A percentile compares a stretch with the other conserved stretches of the same genome.
Evolutionary conservation across 2,888 invertebrate species (phyloP).

Genomic region (Tanypteryx hageni): DNA sequence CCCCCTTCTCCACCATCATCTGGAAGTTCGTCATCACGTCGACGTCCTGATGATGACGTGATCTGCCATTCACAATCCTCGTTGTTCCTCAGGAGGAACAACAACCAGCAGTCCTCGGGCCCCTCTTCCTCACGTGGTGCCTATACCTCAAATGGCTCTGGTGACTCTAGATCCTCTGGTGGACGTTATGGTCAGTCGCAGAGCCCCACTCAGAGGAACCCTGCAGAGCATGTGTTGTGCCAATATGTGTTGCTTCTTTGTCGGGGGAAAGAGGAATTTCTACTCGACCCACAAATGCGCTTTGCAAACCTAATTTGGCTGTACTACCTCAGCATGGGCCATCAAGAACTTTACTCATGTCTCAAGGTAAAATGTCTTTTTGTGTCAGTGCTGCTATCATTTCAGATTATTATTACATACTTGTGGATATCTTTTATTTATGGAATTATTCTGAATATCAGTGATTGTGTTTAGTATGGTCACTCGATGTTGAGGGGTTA

Average conservation of each 20-base stretch:
- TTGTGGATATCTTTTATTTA: too few relatives aligned
- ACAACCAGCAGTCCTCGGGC: conserved; percentile 26
- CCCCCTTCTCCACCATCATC: conserved; percentile 72
- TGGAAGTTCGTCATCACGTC: conserved; percentile 70
- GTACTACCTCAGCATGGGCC: conserved; percentile 83
- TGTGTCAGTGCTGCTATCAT: too few relatives aligned
- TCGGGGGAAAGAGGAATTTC: conserved; percentile 79
- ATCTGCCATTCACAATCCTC: conserved; percentile 73
- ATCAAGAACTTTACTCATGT: conserved; percentile 82
- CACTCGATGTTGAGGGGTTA: too few relatives aligned
- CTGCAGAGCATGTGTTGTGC: conserved; percentile 81
- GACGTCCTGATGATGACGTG: conserved; percentile 70
- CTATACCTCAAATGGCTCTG: conserved; percentile 26
- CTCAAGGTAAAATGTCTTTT: conserved; percentile 72
- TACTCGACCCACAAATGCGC: conserved; percentile 80
- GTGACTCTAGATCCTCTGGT: conserved; percentile 13
- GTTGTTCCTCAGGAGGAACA: conserved; percentile 75
- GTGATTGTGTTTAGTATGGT: too few relatives aligned
- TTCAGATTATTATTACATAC: too few relatives aligned
- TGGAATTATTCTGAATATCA: too few relatives aligned
- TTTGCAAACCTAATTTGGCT: conserved; percentile 82
- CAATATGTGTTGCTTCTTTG: conserved; percentile 85
- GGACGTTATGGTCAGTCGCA: conserved; percentile 37
- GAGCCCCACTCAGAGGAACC: conserved; percentile 76
- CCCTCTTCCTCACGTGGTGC: conserved; percentile 71